Evolutionary conservation across 2,797 vertebrate genomes (phyloP), one percentile per base, ranked within the genome.

Genomic region (Pipistrellus pygmaeus): DNA sequence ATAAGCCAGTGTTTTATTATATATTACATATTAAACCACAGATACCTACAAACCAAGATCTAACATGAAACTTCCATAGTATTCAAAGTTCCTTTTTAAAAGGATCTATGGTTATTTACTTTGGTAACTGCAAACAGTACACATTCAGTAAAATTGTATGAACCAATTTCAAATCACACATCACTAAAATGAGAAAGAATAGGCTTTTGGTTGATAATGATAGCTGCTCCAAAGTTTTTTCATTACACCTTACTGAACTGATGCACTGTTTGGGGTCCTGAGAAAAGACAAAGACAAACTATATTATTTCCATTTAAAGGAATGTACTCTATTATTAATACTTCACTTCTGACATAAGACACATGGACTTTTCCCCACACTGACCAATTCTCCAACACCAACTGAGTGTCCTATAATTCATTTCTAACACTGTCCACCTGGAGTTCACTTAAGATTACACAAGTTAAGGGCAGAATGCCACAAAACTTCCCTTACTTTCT

Each of bases 251-350:
- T 30, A 32, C 7, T 60, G 71, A 88, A 44, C 0, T 32, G 13
- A 72, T 25, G 1, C 23, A 68, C 12, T 95, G 4, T 91, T 90
- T 87, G 13, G 13, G 4, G 7, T 95, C 68, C 32, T 72, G 32
- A 94, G 78, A 51, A 95, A 93, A 85, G 13, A 80, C 35, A 86
- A 92, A 84, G 18, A 88, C 10, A 89, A 91, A 62, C 5, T 20
- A 30, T 13, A 66, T 95, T 84, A 48, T 71, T 85, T 91, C n/a
- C 18, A 81, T 46, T 32, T 73, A 35, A 81, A 80, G 35, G 11
- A 35, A 55, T 66, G 12, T 10, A 73, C 9, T 73, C 55, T 48
- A 41, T 5, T 15, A 4, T 35, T 38, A 82, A 4, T 64, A 66
- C 9, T 72, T 73, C 6, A 32, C 38, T 81, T 78, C 35, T 73